Evolutionary conservation across 2,888 invertebrate genomes (phyloP).

Genomic region (Hipparchia semele): DNA sequence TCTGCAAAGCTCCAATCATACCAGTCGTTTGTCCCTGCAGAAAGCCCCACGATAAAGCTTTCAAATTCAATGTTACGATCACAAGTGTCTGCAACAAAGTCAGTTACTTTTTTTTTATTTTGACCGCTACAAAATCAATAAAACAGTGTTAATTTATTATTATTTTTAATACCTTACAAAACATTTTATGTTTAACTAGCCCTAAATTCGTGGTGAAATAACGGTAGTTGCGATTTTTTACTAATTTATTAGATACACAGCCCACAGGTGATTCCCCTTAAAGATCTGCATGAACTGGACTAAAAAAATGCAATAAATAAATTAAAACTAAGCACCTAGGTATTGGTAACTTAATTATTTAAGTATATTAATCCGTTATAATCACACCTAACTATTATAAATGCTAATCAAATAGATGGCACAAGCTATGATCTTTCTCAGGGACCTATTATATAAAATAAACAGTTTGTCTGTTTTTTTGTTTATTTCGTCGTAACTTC

Average conservation of each 20-base stretch:
- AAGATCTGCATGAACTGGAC: background rate
- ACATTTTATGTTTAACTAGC: no score
- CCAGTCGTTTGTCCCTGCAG: conserved; percentile 1
- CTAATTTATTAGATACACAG: background rate
- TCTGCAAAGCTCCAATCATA: background rate
- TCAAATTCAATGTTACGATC: background rate
- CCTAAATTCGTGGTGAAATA: no score
- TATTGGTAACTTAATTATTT: background rate
- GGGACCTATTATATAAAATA: no score
- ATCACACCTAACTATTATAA: background rate
- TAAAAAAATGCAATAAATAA: background rate
- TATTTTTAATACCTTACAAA: no score
- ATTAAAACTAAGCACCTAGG: background rate
- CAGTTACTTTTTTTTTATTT: background rate
- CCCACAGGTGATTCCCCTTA: background rate
- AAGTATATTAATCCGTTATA: background rate
- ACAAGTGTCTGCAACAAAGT: background rate
- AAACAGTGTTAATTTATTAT: no score
- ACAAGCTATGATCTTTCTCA: background rate
- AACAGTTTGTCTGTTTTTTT: no score
- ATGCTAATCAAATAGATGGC: background rate
- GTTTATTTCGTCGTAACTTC: no score
- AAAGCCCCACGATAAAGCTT: conserved; percentile 4
- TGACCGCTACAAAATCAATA: background rate
- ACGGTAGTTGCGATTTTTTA: no score